These are phyloP conservation scores for Heliconius congener DNA, from an alignment of 1,140 invertebrate species.

Conservation along the genomic window DNA sequence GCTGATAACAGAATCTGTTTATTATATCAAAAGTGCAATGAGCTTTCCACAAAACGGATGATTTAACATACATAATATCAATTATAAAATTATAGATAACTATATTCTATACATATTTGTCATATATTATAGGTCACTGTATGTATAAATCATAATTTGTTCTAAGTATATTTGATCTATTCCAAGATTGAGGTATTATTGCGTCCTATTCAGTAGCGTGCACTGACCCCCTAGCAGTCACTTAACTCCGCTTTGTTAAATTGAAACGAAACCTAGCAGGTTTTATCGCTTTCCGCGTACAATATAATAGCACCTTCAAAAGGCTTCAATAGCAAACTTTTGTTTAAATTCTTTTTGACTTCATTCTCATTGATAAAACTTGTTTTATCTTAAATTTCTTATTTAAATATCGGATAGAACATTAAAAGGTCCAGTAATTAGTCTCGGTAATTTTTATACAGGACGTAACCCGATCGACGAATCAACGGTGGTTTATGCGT, in stretches of 20 bases:
- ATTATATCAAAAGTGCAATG: background rate
- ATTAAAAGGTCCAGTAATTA: no score
- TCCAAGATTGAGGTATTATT: slow-evolving; percentile 23
- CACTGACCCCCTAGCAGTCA: slow-evolving; percentile 40
- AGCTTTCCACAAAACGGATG: no score
- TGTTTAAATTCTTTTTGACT: slow-evolving; percentile 26
- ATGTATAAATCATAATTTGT: background rate
- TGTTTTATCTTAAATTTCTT: background rate
- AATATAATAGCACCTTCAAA: slow-evolving; percentile 40
- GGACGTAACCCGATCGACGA: no score
- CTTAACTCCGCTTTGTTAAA: slow-evolving; percentile 45
- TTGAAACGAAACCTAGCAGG: slow-evolving; percentile 41
- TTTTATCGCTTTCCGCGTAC: slow-evolving; percentile 39
- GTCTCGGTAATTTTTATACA: no score
- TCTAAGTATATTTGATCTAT: slow-evolving; percentile 27
- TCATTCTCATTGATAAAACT: background rate
- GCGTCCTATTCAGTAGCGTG: slow-evolving; percentile 41
- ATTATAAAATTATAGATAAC: no score
- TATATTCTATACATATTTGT: background rate
- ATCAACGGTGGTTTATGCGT: no score
- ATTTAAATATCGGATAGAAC: no score
- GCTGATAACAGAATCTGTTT: background rate
- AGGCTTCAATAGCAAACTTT: slow-evolving; percentile 24
- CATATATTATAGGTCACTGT: background rate
- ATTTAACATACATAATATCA: background rate